Evolutionary conservation across 2,888 invertebrate genomes (phyloP).

Genomic region (Tuberolachnus salignus): DNA sequence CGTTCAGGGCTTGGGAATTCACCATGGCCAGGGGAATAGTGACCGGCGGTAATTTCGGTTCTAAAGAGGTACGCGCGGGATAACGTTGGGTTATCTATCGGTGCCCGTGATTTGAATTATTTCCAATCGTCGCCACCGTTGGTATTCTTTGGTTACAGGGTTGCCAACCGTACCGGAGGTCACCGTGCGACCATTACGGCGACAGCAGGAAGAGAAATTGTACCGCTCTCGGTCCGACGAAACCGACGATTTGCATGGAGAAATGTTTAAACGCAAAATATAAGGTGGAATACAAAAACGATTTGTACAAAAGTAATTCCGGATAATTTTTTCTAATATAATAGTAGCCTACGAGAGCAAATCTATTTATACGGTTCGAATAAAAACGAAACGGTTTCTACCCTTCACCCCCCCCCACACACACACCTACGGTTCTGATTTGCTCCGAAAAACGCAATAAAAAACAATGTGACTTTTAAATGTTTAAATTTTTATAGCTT

Average conservation of each 20-base stretch:
- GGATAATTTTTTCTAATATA: too few species aligned
- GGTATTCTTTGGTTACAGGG: conserved; percentile 1
- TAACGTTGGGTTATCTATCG: too few species aligned
- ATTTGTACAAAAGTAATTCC: conserved; percentile 44
- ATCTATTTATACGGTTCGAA: too few species aligned
- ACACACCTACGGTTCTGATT: too few species aligned
- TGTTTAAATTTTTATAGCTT: too few species aligned
- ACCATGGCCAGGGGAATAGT: conserved; percentile 25
- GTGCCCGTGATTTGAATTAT: neutral
- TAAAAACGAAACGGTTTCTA: too few species aligned
- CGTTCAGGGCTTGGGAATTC: conserved; percentile 42
- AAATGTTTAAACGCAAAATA: conserved; percentile 28
- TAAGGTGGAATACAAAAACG: neutral
- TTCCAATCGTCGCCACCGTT: neutral
- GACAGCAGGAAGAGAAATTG: neutral
- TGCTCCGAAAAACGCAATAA: too few species aligned
- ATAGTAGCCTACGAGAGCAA: too few species aligned
- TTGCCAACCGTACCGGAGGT: conserved; percentile 38
- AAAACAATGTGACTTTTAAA: too few species aligned
- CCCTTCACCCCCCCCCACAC: too few species aligned
- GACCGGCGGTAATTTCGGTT: conserved; percentile 43
- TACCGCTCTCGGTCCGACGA: neutral
- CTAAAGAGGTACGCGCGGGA: conserved; percentile 43
- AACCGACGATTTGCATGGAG: neutral
- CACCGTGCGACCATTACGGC: conserved; percentile 10